These are phyloP conservation scores for Plecotus auritus DNA, from an alignment of 2,113 vertebrate genomes.

Conservation along the genomic window DNA sequence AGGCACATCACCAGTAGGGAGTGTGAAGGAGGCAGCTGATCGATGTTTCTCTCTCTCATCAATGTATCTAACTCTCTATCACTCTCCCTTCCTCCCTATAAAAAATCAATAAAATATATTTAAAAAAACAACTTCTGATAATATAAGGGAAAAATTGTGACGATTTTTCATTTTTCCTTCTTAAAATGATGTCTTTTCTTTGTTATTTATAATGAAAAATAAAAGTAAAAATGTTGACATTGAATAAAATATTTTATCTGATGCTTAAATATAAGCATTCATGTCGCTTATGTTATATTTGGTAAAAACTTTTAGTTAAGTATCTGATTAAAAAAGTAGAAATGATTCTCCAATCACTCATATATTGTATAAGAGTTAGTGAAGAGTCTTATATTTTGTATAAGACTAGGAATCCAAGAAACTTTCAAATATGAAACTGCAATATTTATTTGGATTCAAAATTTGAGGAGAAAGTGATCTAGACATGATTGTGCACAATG, in stretches of 20 bases:
- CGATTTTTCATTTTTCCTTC: background rate
- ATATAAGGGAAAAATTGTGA: background rate
- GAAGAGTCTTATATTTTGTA: background rate
- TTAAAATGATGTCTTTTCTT: background rate
- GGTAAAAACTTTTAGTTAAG: background rate
- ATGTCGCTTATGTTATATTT: background rate
- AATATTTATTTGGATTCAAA: background rate
- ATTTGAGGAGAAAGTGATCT: background rate
- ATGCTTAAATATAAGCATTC: background rate
- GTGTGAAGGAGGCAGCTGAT: too few relatives aligned
- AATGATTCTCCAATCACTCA: background rate
- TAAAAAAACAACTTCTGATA: background rate
- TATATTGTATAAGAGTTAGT: background rate
- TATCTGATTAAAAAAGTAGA: background rate
- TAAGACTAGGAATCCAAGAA: background rate
- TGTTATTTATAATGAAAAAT: background rate
- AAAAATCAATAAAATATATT: too few relatives aligned
- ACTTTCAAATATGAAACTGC: background rate
- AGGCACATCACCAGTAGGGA: too few relatives aligned
- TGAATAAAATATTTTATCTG: background rate
- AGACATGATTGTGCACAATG: background rate
- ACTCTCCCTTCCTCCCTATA: too few relatives aligned
- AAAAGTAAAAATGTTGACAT: background rate
- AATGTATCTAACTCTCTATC: too few relatives aligned
- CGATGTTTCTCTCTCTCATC: too few relatives aligned